phyloP scores from a whole-genome alignment of 2,113 vertebrate species.

The Malurus melanocephalus region DNA sequence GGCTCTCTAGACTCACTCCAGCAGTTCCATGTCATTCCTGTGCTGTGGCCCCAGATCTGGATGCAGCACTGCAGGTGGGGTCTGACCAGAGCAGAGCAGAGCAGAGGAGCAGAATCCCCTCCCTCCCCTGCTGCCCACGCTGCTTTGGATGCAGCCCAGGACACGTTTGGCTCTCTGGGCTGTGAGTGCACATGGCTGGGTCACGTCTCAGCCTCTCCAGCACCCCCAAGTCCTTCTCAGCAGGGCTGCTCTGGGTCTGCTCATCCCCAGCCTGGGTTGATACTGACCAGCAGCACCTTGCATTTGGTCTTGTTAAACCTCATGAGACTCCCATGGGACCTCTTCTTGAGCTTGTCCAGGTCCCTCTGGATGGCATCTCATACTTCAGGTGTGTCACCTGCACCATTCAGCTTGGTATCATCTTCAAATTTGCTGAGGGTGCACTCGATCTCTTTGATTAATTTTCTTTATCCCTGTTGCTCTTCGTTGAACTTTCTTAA shows the following conservation, averaged over 20 bases:
- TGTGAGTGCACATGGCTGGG: background rate
- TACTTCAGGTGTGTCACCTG: background rate
- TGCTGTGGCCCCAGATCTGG: background rate
- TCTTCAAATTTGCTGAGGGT: background rate
- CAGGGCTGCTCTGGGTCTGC: background rate
- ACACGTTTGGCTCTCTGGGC: accelerated
- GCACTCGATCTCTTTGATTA: accelerated
- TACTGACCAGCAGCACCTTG: background rate
- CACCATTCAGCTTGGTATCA: background rate
- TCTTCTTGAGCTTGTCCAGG: background rate
- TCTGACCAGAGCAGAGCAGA: background rate
- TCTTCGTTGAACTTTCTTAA: background rate
- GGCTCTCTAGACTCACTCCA: accelerated
- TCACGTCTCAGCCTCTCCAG: background rate
- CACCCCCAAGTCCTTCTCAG: accelerated
- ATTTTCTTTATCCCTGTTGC: background rate
- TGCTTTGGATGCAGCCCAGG: background rate
- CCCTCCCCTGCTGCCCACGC: accelerated
- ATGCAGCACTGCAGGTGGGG: accelerated
- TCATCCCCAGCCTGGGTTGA: accelerated
- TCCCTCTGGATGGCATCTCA: background rate
- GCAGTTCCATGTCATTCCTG: background rate
- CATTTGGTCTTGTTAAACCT: background rate
- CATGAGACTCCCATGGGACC: background rate
- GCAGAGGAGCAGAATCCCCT: background rate